Evolutionary conservation across 2,888 invertebrate species (phyloP), one percentile per base, ranked within the genome.

Genomic region (Syrista parreyssii): DNA sequence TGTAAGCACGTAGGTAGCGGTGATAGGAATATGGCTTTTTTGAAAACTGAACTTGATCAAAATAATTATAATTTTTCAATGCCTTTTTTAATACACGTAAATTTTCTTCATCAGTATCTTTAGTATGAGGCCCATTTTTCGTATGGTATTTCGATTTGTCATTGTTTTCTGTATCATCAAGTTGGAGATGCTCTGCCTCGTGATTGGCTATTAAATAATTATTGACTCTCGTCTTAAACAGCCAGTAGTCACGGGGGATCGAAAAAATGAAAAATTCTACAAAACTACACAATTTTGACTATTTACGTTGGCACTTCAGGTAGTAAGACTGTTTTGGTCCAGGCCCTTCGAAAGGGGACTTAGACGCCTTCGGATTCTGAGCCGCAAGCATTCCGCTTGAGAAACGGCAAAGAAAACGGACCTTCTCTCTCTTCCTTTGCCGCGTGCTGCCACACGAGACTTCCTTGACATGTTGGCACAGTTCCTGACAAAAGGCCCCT

Each of bases 381-480:
- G 32, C 71, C 71, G 32, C 31, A 71, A 71, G 32, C 31, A 33
- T 71, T 71, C 71, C 33, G 32, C 71, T 71, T 3, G 71, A 55
- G 55, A 23, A 9, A 6, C 55, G 55, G 23, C 23, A 55, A 55
- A 23, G 55, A 71, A 71, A 71, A 71, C 31, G 71, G 32, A 4
- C 71, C 71, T 71, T 23, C 32, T 32, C 32, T 71, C 32, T 71
- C 71, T 71, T 30, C 23, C 71, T 23, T 12, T 15, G 32, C 71
- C 12, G 71, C 31, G 77, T 76, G 77, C 77, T 68, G 75, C 79
- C 74, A 55, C 55, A 55, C 55, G 55, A 81, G 79, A 81, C 78
- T 79, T 81, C 80, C 81, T 83, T 83, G 84, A 83, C 85, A 81
- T 83, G 83, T 85, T 82, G 84, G 82, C 80, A 83, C 79, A 83